phyloP scores from a whole-genome alignment of 2,888 invertebrate species.

The Tiliacea citrago region DNA sequence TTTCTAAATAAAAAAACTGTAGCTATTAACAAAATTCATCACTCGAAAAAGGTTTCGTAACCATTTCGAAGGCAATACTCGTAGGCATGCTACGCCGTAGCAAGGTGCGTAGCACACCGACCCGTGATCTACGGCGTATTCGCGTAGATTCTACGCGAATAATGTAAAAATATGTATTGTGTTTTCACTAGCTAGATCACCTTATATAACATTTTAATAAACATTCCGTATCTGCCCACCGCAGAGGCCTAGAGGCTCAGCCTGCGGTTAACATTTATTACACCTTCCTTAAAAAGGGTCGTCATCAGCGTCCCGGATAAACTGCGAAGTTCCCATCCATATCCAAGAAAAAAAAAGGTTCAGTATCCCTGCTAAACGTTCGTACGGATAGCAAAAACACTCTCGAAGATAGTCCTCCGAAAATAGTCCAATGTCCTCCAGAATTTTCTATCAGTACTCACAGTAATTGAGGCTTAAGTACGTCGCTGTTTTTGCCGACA shows the following conservation, averaged over 20 bases:
- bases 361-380: constrained; percentile 33
- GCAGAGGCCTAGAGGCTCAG: constrained; percentile 8
- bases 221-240: constrained; percentile 12
- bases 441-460: constrained; percentile 53
- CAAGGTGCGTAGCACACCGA: constrained; percentile 27
- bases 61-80: constrained; percentile 36
- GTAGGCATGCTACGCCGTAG: constrained; percentile 51
- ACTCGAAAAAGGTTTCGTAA: background rate
- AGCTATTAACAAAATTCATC: background rate
- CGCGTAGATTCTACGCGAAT: background rate
- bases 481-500: constrained; percentile 46
- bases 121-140: background rate
- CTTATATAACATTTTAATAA: constrained; percentile 9
- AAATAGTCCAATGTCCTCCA: constrained; percentile 45
- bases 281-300: constrained; percentile 39
- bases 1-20: too few relatives aligned
- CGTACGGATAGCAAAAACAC: constrained; percentile 50
- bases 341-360: constrained; percentile 44
- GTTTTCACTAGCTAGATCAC: background rate
- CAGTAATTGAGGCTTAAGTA: constrained; percentile 50
- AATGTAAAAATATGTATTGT: background rate
- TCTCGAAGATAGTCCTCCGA: constrained; percentile 37
- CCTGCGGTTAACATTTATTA: constrained; percentile 35
- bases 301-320: constrained; percentile 41
- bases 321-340: constrained; percentile 26